Evolutionary conservation across 1,140 invertebrate genomes (phyloP).

Genomic region (Hyphantria cunea): DNA sequence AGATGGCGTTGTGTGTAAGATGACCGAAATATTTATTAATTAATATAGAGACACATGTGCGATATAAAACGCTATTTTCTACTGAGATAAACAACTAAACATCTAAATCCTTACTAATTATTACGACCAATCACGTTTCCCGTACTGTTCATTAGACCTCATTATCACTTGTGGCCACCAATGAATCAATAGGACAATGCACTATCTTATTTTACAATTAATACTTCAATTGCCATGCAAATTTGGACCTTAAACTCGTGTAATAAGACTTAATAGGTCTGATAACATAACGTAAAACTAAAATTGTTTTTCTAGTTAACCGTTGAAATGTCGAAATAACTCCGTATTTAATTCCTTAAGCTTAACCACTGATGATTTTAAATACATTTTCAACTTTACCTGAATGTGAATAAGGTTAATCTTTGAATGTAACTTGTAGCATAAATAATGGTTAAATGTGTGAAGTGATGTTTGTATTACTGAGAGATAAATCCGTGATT

Average conservation of each 20-base stretch:
- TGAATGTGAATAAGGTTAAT: not conserved
- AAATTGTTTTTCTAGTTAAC: constrained; percentile 16
- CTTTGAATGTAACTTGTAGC: constrained; percentile 4
- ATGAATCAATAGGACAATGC: constrained; percentile 36
- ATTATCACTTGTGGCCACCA: constrained; percentile 34
- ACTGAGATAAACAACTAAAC: not conserved
- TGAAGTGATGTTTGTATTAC: constrained; percentile 41
- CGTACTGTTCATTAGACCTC: constrained; percentile 30
- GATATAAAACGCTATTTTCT: too few relatives aligned
- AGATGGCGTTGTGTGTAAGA: too few relatives aligned
- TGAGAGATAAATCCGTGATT: constrained; percentile 40
- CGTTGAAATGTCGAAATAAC: constrained; percentile 30
- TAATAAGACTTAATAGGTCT: not conserved
- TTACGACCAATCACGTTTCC: constrained; percentile 32
- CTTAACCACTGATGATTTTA: not conserved
- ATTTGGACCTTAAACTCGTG: not conserved
- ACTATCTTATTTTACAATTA: not conserved
- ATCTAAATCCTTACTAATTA: constrained; percentile 23
- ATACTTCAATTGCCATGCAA: constrained; percentile 1
- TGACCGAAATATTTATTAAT: too few relatives aligned
- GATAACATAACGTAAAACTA: not conserved
- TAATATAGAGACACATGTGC: too few relatives aligned
- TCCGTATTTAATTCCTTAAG: constrained; percentile 29
- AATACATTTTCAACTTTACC: constrained; percentile 11
- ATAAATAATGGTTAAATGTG: constrained; percentile 22